phyloP scores from a whole-genome alignment of 2,113 vertebrate species.

The Sus scrofa region T2T-Sscrofa CM000824.6:160947001-160947500 shows the following conservation, averaged over 20 bases:
- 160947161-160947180: neutral
- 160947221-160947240: neutral
- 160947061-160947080: constrained; percentile 65
- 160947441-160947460: neutral
- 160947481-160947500: constrained; percentile 17
- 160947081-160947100: neutral
- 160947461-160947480: neutral
- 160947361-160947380: constrained; percentile 12
- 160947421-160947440: neutral
- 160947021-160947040: constrained; percentile 62
- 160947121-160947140: neutral
- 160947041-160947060: constrained; percentile 43
- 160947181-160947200: neutral
- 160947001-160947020: constrained; percentile 56
- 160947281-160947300: neutral
- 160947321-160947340: neutral
- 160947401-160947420: neutral
- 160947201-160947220: neutral
- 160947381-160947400: neutral
- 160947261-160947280: neutral
- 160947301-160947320: neutral
- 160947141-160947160: neutral
- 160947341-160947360: constrained; percentile 17
- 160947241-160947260: constrained; percentile 15
- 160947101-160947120: neutral